A percentile compares a stretch with the other conserved stretches of the same genome.
These are phyloP conservation scores for Cricetomys ansorgei DNA, from an alignment of 2,113 vertebrate genomes.

Conservation along the genomic window DNA sequence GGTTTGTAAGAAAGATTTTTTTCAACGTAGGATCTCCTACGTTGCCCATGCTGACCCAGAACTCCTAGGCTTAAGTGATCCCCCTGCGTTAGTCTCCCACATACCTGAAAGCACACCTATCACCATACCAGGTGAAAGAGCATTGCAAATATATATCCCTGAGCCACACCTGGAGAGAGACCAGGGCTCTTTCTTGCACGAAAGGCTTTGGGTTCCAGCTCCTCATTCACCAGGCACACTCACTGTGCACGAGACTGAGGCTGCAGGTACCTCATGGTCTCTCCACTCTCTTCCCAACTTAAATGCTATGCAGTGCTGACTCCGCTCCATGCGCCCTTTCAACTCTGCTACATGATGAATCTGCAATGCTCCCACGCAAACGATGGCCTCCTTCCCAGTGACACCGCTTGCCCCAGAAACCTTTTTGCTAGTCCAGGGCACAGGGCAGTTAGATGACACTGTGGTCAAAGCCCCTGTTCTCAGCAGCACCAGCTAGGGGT, in stretches of 20 bases:
- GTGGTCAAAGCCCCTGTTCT: not conserved
- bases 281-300: not conserved
- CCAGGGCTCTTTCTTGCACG: not conserved
- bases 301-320: not conserved
- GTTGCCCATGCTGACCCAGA: not conserved
- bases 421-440: not conserved
- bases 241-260: no score
- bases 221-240: not conserved
- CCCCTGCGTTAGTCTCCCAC: no score
- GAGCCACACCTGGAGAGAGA: not conserved
- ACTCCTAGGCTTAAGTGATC: not conserved
- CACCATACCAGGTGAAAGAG: not conserved
- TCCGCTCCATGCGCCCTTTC: not conserved
- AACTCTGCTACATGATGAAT: not conserved
- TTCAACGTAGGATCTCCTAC: not conserved
- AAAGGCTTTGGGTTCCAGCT: not conserved
- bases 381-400: not conserved
- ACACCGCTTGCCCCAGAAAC: not conserved
- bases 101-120: no score
- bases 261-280: not conserved
- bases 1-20: not conserved
- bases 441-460: not conserved
- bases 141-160: not conserved
- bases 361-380: not conserved
- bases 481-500: not conserved